A percentile compares a stretch with the other conserved stretches of the same genome.
phyloP scores from a whole-genome alignment of 2,797 vertebrate species.

The Sylvilagus floridanus region DNA sequence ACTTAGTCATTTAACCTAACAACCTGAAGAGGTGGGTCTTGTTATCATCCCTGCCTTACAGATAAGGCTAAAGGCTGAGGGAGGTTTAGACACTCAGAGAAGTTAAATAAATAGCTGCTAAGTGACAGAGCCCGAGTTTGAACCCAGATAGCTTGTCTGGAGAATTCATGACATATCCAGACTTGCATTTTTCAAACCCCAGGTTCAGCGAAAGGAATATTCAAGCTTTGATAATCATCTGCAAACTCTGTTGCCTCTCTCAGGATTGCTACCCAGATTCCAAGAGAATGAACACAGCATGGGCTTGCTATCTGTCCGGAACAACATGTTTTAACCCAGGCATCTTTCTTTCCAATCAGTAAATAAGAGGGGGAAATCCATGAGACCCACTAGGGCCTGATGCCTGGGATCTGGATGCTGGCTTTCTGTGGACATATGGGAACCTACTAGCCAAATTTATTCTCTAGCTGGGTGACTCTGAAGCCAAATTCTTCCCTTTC shows the following conservation, averaged over 20 bases:
- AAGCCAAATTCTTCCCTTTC: background rate
- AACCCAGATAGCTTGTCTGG: background rate
- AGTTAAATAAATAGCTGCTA: background rate
- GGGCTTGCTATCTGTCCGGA: background rate
- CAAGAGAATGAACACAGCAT: background rate
- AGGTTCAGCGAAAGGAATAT: background rate
- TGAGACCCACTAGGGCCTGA: background rate
- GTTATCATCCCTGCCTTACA: background rate
- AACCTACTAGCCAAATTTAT: background rate
- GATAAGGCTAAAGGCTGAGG: background rate
- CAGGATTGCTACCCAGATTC: background rate
- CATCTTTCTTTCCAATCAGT: background rate
- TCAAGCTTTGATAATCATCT: background rate
- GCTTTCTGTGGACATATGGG: background rate
- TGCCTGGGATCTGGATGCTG: slow-evolving; percentile 2
- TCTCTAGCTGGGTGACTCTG: background rate
- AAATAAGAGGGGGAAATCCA: background rate
- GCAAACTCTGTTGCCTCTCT: background rate
- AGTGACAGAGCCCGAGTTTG: background rate
- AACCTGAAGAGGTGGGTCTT: background rate
- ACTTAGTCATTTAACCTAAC: slow-evolving; percentile 1
- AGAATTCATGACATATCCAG: background rate
- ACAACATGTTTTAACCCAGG: background rate
- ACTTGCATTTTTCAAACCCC: background rate
- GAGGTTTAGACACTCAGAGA: background rate